Evolutionary conservation across 2,797 vertebrate species (phyloP).

Genomic region (Mormyrus hasselquistii): DNA sequence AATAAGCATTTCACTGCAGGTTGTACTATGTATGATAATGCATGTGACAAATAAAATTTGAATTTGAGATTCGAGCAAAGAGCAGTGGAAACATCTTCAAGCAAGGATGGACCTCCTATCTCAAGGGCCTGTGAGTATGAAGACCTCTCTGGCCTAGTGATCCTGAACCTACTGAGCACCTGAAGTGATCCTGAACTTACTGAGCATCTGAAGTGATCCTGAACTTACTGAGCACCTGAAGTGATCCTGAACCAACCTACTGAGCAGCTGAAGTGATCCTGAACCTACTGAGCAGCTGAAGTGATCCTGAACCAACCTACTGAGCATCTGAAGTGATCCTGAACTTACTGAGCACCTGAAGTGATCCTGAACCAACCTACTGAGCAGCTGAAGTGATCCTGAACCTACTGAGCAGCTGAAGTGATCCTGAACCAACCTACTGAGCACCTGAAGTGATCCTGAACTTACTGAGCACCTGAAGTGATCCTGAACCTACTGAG

Average conservation of each 20-base stretch:
- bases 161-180: not conserved
- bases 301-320: not conserved
- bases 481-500: too few species aligned
- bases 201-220: not conserved
- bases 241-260: not conserved
- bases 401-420: too few species aligned
- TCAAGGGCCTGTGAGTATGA: not conserved
- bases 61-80: not conserved
- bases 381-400: too few species aligned
- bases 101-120: not conserved
- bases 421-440: too few species aligned
- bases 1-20: too few species aligned
- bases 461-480: too few species aligned
- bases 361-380: too few species aligned
- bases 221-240: not conserved
- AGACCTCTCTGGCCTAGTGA: not conserved
- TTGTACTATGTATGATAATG: too few species aligned
- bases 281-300: not conserved
- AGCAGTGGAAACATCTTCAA: not conserved
- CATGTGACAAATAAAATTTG: too few species aligned
- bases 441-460: too few species aligned
- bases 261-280: not conserved
- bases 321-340: too few species aligned
- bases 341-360: too few species aligned
- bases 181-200: not conserved